phyloP scores from a whole-genome alignment of 2,888 invertebrate genomes.

The Hypomecis atomaria region DNA sequence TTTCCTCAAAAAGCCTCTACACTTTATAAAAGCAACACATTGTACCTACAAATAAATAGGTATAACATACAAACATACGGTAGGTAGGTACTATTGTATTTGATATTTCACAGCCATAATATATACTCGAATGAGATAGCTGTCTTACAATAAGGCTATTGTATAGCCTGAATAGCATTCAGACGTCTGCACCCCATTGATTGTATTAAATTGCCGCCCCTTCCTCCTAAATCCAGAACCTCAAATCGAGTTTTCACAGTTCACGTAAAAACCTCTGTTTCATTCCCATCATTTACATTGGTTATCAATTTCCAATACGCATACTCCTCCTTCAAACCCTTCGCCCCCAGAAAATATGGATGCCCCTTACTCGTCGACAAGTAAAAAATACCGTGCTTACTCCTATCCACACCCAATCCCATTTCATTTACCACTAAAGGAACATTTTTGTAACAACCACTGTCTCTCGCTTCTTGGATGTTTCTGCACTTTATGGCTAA shows the following conservation, averaged over 20 bases:
- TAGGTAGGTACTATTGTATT: too few species aligned
- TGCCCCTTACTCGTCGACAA: slow-evolving; percentile 65
- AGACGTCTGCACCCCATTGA: too few species aligned
- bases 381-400: slow-evolving; percentile 68
- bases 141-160: too few species aligned
- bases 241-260: not conserved
- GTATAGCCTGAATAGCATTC: too few species aligned
- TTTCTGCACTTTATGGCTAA: slow-evolving; percentile 66
- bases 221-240: too few species aligned
- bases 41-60: too few species aligned
- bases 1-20: too few species aligned
- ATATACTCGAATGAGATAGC: too few species aligned
- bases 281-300: slow-evolving; percentile 66
- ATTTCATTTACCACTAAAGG: slow-evolving; percentile 64
- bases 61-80: too few species aligned
- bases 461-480: slow-evolving; percentile 72
- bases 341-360: slow-evolving; percentile 69
- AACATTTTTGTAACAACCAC: slow-evolving; percentile 59
- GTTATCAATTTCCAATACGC: slow-evolving; percentile 67
- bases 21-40: too few species aligned
- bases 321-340: slow-evolving; percentile 65
- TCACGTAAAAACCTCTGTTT: slow-evolving; percentile 67
- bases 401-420: slow-evolving; percentile 61
- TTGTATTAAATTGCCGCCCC: too few species aligned
- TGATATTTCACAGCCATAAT: too few species aligned